Percentiles rank a stretch among this genome's conserved stretches.
Conservation (phyloP, 2,113 vertebrate genomes). For the Corythornis cristatus region DNA sequence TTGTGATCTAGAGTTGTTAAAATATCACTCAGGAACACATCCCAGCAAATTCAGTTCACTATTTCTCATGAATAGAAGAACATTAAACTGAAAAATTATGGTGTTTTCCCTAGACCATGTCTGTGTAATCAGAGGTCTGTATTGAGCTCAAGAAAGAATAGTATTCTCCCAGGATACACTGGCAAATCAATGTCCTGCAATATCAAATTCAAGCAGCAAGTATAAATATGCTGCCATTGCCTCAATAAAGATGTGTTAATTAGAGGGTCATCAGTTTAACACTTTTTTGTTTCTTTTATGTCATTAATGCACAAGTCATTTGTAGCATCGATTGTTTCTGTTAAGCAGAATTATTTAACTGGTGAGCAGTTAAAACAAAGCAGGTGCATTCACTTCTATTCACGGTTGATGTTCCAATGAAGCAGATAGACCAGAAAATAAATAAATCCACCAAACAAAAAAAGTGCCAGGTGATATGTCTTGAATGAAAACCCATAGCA, state of each 20-base stretch:
- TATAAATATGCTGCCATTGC: neutral
- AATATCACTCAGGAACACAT: neutral
- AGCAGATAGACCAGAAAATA: neutral
- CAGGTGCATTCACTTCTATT: neutral
- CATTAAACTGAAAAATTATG: neutral
- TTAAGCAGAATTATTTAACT: neutral
- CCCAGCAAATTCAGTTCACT: neutral
- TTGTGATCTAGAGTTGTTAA: neutral
- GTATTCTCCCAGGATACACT: neutral
- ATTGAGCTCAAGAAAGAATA: neutral
- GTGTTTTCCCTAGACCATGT: neutral
- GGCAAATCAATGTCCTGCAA: neutral
- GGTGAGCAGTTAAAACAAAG: slow-evolving; percentile 17
- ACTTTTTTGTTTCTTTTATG: neutral
- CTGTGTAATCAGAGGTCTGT: neutral
- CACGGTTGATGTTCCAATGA: neutral
- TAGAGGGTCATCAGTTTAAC: neutral
- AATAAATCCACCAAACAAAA: neutral
- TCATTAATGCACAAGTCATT: neutral
- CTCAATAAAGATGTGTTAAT: neutral
- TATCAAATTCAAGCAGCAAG: neutral
- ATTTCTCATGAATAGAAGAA: neutral
- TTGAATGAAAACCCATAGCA: neutral
- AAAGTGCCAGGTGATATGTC: neutral
- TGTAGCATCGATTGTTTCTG: neutral